Evolutionary conservation across 1,140 invertebrate species (phyloP), one percentile per base, ranked within the genome.

Genomic region (Drosophila erecta): DNA sequence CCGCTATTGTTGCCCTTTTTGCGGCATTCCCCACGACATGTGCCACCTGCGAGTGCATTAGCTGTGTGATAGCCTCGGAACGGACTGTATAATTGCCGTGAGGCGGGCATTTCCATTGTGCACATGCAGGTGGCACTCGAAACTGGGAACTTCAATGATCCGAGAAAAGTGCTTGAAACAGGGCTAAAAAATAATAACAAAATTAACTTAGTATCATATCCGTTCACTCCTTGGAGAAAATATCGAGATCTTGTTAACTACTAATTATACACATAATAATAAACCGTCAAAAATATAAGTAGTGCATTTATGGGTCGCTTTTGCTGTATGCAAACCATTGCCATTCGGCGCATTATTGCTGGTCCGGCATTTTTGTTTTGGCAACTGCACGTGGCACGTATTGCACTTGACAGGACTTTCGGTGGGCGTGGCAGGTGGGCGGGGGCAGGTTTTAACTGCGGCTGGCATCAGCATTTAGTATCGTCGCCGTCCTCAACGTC

Each of bases 371-470:
- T 76, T 80, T 49, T 15, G 46, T 49, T 49, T 80, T 15, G 56
- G 59, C 61, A 49, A 81, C 80, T 79, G 74, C 80, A 83, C 62
- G 64, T 72, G 74, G 64, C 79, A 83, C 81, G 78, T 81, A 81
- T 56, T 87, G 83, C 83, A 87, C 76, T 89, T 87, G 83, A 89
- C 83, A 87, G 80, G 60, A 47, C 33, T 50, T 35, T 50, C 15
- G 17, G 51, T 72, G 61, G 79, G 79, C 79, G 79, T 81, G 79
- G 79, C 75, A 30, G 56, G 11, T 74, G 76, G 80, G 79, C 74
- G 17, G 59, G 7, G 20, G 37, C 59, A 65, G 59, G 64, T 54
- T 57, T 54, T 62, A 41, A 66, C 47, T 78, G 76, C 76, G 59
- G 41, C 65, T 74, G 73, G 73, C 73, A 59, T 76, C 71, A 75